Conservation (phyloP, 1,140 invertebrate genomes). For the Protaetia brevitarsis region DNA sequence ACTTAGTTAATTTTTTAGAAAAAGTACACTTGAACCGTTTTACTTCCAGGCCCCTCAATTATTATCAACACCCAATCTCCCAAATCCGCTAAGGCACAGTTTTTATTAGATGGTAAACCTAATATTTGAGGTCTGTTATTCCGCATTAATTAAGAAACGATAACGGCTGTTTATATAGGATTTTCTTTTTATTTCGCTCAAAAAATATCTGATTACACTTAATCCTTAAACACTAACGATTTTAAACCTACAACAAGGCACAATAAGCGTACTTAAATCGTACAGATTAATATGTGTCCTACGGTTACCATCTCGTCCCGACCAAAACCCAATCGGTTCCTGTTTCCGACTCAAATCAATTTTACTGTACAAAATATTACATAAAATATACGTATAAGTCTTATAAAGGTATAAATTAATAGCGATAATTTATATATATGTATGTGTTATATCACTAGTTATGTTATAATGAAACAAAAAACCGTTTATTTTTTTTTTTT, state of each 20-base stretch:
- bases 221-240: slow-evolving; percentile 34
- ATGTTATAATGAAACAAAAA: not conserved
- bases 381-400: not conserved
- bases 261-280: slow-evolving; percentile 40
- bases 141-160: too few relatives aligned
- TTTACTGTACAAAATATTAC: slow-evolving; percentile 34
- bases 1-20: too few relatives aligned
- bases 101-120: too few relatives aligned
- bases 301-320: not conserved
- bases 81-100: too few relatives aligned
- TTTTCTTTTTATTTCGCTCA: slow-evolving; percentile 29
- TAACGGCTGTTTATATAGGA: too few relatives aligned
- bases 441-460: too few relatives aligned
- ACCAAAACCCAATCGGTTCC: slow-evolving; percentile 15
- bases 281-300: slow-evolving; percentile 33
- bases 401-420: slow-evolving; percentile 12
- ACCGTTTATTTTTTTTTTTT: not conserved
- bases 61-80: too few relatives aligned
- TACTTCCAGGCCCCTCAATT: too few relatives aligned
- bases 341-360: slow-evolving; percentile 28
- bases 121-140: too few relatives aligned
- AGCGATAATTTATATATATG: not conserved
- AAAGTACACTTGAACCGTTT: too few relatives aligned
- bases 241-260: slow-evolving; percentile 38
- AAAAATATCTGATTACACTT: slow-evolving; percentile 40